Conservation (phyloP, 2,113 vertebrate species). For the Limnothrissa miodon region DNA sequence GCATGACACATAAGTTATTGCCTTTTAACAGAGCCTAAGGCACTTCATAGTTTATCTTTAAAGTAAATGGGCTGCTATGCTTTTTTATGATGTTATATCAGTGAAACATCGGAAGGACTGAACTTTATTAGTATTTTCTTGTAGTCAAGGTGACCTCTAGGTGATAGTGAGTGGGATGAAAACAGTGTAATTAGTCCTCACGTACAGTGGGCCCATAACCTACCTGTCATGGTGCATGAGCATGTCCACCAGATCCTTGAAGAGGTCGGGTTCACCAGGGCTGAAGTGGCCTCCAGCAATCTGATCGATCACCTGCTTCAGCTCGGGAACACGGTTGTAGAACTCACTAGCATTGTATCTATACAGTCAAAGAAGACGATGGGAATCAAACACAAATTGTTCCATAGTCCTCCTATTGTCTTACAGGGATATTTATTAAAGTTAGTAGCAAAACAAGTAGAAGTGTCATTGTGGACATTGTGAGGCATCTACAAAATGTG, state of each 20-base stretch:
- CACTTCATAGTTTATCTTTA: neutral
- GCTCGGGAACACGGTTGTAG: conserved; percentile 83
- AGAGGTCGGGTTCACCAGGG: conserved; percentile 84
- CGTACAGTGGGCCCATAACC: conserved; percentile 27
- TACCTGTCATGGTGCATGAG: conserved; percentile 80
- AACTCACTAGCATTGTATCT: conserved; percentile 84
- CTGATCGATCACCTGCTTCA: conserved; percentile 86
- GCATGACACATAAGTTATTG: neutral
- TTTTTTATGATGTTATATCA: too few relatives aligned
- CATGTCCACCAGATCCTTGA: conserved; percentile 87
- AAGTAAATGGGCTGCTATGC: neutral
- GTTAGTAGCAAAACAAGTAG: too few relatives aligned
- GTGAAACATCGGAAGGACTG: too few relatives aligned
- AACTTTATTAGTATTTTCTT: too few relatives aligned
- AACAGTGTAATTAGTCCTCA: too few relatives aligned
- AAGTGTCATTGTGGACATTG: too few relatives aligned
- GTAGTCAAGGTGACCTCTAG: too few relatives aligned
- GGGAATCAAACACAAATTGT: too few relatives aligned
- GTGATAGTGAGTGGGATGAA: too few relatives aligned
- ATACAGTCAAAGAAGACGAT: conserved; percentile 8
- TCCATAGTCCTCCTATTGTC: too few relatives aligned
- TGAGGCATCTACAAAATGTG: neutral
- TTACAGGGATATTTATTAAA: too few relatives aligned
- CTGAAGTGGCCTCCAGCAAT: conserved; percentile 85
- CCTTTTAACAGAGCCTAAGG: neutral